Evolutionary conservation across 2,113 vertebrate genomes (phyloP).

Genomic region (Anguilla japonica): DNA sequence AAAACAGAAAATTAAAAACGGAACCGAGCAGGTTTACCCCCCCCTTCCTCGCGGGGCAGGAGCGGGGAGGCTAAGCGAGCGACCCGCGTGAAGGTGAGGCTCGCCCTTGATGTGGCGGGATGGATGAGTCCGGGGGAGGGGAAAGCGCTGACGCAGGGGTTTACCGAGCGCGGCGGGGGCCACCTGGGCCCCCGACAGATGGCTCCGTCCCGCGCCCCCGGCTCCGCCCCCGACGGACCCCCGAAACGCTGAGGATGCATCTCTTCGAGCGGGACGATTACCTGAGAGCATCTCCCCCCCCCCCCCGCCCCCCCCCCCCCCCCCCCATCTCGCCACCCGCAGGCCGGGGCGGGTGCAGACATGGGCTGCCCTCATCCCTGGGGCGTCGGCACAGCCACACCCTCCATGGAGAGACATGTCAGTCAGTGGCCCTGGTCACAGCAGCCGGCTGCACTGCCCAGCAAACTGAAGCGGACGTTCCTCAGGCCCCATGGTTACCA

Average conservation of each 20-base stretch:
- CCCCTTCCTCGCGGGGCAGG: neutral
- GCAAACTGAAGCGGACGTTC: neutral
- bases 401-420: neutral
- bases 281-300: neutral
- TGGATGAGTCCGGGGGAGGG: neutral
- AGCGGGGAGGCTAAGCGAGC: neutral
- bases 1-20: neutral
- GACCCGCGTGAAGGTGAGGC: neutral
- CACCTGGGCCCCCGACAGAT: slow-evolving; percentile 12
- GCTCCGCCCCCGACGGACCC: neutral
- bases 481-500: neutral
- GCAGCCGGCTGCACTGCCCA: neutral
- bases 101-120: neutral
- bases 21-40: neutral
- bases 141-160: slow-evolving; percentile 10
- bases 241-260: slow-evolving; percentile 7
- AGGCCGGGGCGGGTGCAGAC: neutral
- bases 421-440: neutral
- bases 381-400: neutral
- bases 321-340: neutral
- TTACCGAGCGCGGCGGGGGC: neutral
- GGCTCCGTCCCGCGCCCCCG: neutral
- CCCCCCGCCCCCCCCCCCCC: neutral
- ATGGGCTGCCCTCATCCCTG: no score
- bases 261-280: neutral